Base-by-base conservation (phyloP, 2,113 vertebrate species). In the Onychorhynchus coronatus region DNA sequence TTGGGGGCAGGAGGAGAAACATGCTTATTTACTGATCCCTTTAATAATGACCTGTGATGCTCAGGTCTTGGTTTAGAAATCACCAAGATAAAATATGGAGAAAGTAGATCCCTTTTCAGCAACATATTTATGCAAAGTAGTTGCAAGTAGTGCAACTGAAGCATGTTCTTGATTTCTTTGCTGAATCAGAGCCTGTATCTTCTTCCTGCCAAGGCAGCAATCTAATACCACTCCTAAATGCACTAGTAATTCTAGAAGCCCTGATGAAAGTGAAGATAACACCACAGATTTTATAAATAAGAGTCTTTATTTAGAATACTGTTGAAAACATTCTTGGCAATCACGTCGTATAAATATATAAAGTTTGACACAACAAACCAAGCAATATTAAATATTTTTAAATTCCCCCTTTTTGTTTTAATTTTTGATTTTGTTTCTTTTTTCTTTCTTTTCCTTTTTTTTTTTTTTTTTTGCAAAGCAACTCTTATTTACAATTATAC, bases 341-440 rank as follows among this genome's bases (percentile, higher is more conserved):
- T 98, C 98, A 98, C 98, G 98, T 98, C 7, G 96, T 98, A 98
- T 99, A 99, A 99, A 99, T 99, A 99, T 99, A 99, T 99, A 99
- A 99, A 98, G 97, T 98, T 97, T 97, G 97, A 98, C 99, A 99
- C 98, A 97, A 99, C 99, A 99, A 98, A 98, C 98, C 98, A 98
- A 97, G 97, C 98, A 98, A 98, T 97, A 99, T 99, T 99, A 99
- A 99, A 99, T 99, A 99, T 97, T 98, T 41, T 12, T 4, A 55
- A 47, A 10, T 74, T 33, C 8, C 12, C 39, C 33, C 23, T 74
- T 88, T 85, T 73, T 47, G 14, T 74, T 76, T 91, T 65, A n/a
- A 5, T 28, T 92, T 94, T 91, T 59, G 82, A 10, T 88, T 98
- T 87, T 33, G 2, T 49, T 76, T 58, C 6, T 47, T 93, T 75